A percentile compares a stretch with the other conserved stretches of the same genome.
Evolutionary conservation across 2,888 invertebrate species (phyloP).

Genomic region (Amitus sp.): DNA sequence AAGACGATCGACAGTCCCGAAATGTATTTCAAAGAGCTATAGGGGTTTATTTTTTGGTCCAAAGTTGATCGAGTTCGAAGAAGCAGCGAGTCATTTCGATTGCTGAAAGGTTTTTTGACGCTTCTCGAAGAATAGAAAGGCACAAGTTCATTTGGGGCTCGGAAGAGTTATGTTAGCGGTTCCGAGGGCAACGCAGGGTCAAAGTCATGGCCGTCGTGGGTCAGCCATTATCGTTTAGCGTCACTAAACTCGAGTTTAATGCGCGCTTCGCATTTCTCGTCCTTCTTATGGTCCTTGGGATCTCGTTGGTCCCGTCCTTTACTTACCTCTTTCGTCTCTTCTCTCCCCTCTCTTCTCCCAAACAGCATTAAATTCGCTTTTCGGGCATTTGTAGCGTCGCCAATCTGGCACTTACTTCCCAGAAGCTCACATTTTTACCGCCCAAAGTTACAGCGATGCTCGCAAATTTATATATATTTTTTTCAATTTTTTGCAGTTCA

Average conservation of each 20-base stretch:
- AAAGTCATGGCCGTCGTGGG: slow-evolving; percentile 37
- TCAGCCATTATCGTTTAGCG: slow-evolving; percentile 41
- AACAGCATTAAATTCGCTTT: slow-evolving; percentile 13
- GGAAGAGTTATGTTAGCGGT: slow-evolving; percentile 36
- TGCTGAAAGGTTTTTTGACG: slow-evolving; percentile 4
- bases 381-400: slow-evolving; percentile 15
- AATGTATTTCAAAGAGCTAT: too few species aligned
- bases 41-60: too few species aligned
- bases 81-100: slow-evolving; percentile 14
- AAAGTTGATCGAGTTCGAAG: not conserved
- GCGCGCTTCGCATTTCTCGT: slow-evolving; percentile 16
- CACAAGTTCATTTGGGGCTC: slow-evolving; percentile 33
- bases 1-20: too few species aligned
- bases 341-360: slow-evolving; percentile 17
- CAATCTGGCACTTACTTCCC: slow-evolving; percentile 36
- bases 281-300: not conserved
- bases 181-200: slow-evolving; percentile 37
- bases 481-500: too few species aligned
- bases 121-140: slow-evolving; percentile 13
- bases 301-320: not conserved
- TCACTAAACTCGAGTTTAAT: slow-evolving; percentile 32
- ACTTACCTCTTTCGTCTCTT: slow-evolving; percentile 20
- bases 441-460: slow-evolving; percentile 12
- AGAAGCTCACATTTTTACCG: slow-evolving; percentile 49
- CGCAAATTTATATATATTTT: too few species aligned